phyloP scores from a whole-genome alignment of 2,113 vertebrate genomes.

The Aldabrachelys gigantea region DNA sequence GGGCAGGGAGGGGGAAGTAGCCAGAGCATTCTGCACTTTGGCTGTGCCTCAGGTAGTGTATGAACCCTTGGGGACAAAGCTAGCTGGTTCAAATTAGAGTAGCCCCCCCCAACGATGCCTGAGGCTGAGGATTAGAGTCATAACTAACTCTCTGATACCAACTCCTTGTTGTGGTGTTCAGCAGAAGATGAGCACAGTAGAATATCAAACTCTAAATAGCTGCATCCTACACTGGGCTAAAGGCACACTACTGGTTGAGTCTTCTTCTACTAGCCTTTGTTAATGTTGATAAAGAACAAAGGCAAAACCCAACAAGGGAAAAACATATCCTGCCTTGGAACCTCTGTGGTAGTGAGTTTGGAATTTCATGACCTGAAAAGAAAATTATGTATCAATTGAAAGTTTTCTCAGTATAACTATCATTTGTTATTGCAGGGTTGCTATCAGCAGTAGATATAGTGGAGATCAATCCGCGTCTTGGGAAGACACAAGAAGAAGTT shows the following conservation, averaged over 20 bases:
- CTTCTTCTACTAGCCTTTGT: background rate
- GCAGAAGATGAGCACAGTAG: background rate
- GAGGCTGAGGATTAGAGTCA: background rate
- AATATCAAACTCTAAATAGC: background rate
- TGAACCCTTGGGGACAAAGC: background rate
- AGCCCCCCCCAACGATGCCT: background rate
- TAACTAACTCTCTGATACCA: background rate
- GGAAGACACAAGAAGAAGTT: conserved; percentile 76
- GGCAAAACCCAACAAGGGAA: background rate
- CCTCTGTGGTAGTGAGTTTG: background rate
- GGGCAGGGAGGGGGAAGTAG: too few species aligned
- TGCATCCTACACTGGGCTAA: background rate
- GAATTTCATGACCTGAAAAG: background rate
- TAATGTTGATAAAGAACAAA: background rate
- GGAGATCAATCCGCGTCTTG: conserved; percentile 83
- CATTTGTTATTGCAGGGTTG: conserved; percentile 70
- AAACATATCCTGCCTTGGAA: background rate
- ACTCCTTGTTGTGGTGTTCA: background rate
- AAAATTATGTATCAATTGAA: background rate
- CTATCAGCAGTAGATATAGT: conserved; percentile 85
- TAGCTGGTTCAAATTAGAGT: background rate
- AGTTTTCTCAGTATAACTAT: fast-evolving
- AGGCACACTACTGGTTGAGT: background rate
- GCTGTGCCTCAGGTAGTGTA: background rate
- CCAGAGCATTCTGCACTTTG: background rate